Evolutionary conservation across 2,113 vertebrate genomes (phyloP).

Genomic region (Cranoglanis bouderius): DNA sequence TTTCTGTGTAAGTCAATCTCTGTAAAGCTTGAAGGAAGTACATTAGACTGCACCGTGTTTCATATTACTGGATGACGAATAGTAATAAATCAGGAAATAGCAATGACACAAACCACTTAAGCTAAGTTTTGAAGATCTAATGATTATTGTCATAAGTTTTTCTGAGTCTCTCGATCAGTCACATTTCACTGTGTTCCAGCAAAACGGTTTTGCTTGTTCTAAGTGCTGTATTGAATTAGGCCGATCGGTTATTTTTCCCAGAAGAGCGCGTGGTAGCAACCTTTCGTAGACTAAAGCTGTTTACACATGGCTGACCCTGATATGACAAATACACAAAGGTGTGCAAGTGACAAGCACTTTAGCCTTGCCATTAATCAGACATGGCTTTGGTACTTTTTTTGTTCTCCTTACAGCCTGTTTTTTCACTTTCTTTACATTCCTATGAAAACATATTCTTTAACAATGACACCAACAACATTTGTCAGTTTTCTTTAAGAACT

Average conservation of each 20-base stretch:
- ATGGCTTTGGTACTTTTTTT: constrained; percentile 25
- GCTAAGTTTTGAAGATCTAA: not conserved
- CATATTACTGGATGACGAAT: not conserved
- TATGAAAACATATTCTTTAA: constrained; percentile 17
- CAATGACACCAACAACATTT: not conserved
- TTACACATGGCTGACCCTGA: constrained; percentile 43
- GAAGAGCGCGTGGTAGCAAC: not conserved
- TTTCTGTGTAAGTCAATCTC: not conserved
- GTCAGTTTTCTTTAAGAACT: not conserved
- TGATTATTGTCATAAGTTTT: not conserved
- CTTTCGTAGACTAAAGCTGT: constrained; percentile 26
- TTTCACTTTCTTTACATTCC: not conserved
- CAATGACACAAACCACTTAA: not conserved
- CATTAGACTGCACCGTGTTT: not conserved
- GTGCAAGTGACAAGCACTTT: constrained; percentile 20
- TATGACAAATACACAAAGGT: constrained; percentile 42
- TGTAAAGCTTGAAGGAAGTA: not conserved
- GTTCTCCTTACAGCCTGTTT: not conserved
- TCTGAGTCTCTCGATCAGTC: not conserved
- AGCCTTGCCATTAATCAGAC: constrained; percentile 23
- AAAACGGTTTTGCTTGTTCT: not conserved
- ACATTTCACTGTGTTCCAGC: constrained; percentile 1
- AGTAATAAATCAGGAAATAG: constrained; percentile 13
- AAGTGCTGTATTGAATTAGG: constrained; percentile 5
- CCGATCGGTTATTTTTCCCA: not conserved